Evolutionary conservation across 2,888 invertebrate species (phyloP).

Genomic region (Panopea generosa): DNA sequence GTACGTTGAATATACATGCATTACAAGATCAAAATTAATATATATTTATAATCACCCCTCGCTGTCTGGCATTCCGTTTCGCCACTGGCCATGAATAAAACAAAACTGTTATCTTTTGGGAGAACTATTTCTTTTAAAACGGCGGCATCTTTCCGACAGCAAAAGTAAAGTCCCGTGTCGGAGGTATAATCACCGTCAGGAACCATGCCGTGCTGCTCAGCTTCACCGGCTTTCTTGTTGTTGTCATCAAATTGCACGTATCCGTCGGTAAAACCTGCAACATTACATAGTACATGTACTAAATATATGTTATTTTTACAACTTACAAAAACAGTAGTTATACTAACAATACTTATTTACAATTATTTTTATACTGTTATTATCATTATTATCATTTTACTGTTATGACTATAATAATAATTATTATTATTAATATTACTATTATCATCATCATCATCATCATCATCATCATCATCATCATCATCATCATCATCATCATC

Average conservation of each 20-base stretch:
- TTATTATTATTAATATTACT: no score
- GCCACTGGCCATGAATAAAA: conserved; percentile 58
- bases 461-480: conserved; percentile 2
- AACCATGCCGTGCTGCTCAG: conserved; percentile 43
- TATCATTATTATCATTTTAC: no score
- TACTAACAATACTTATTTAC: no score
- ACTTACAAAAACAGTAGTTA: no score
- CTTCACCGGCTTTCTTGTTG: conserved; percentile 10
- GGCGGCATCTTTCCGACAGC: conserved; percentile 70
- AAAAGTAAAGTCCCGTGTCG: conserved; percentile 66
- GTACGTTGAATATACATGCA: no score
- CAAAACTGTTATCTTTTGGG: conserved; percentile 66
- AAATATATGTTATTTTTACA: no score
- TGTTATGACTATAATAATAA: no score
- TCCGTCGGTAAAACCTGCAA: conserved; percentile 64
- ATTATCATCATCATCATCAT: not conserved
- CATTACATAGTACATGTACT: no score
- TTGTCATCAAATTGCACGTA: conserved; percentile 55
- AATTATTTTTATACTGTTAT: no score
- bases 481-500: conserved; percentile 3
- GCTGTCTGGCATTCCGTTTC: conserved; percentile 67
- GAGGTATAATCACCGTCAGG: conserved; percentile 67
- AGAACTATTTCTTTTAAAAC: conserved; percentile 53
- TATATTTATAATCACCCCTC: conserved; percentile 61
- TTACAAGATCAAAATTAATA: no score